Conservation (phyloP, 2,888 invertebrate species). For the Dendrolimus houi region DNA sequence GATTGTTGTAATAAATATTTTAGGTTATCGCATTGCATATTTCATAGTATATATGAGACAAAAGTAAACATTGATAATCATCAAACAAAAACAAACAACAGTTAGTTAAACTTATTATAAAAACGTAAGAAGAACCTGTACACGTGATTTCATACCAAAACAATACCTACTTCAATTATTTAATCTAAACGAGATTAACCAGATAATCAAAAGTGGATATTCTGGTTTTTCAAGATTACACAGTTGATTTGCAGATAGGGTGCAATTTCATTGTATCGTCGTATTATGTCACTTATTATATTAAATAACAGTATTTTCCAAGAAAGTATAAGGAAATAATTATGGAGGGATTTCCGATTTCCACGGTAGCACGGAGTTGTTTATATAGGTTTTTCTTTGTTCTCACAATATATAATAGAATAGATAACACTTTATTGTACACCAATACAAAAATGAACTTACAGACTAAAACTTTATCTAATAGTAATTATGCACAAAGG, state of each 20-base stretch:
- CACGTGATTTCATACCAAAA: constrained; percentile 30
- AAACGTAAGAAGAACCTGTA: constrained; percentile 3
- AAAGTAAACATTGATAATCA: no score
- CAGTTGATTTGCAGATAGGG: constrained; percentile 38
- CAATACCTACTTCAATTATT: constrained; percentile 34
- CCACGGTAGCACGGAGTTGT: constrained; percentile 41
- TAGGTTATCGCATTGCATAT: no score
- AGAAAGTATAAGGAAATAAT: constrained; percentile 56
- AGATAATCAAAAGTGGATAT: constrained; percentile 46
- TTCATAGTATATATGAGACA: no score
- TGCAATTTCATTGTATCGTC: constrained; percentile 46
- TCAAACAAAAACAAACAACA: neutral
- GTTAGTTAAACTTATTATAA: constrained; percentile 1
- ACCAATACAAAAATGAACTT: no score
- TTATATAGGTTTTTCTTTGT: no score
- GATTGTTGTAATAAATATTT: no score
- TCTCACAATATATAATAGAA: no score
- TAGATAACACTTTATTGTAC: no score
- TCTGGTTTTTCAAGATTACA: constrained; percentile 58
- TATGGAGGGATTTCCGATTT: constrained; percentile 68
- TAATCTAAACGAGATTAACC: constrained; percentile 48
- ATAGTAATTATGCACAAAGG: no score
- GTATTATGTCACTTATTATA: constrained; percentile 19
- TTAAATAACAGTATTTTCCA: constrained; percentile 29
- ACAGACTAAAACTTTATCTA: no score